These are phyloP conservation scores for Anthoptus insignis DNA, from an alignment of 2,888 invertebrate genomes.

Conservation along the genomic window DNA sequence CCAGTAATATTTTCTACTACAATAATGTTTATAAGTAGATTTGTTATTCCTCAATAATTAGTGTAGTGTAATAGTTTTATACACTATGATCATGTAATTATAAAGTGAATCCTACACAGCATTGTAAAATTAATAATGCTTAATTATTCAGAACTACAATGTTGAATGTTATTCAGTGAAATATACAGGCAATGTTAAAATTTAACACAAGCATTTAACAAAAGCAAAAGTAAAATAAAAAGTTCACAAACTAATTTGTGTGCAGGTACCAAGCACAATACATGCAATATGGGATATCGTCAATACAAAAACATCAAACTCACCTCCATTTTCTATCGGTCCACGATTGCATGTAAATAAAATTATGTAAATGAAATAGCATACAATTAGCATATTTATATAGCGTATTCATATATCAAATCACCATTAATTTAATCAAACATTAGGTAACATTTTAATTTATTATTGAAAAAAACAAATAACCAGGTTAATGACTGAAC, in stretches of 20 bases:
- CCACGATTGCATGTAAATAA: slow-evolving; percentile 80
- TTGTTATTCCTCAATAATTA: no score
- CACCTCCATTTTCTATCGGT: slow-evolving; percentile 82
- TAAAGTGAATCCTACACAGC: no score
- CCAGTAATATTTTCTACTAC: no score
- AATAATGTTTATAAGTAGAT: no score
- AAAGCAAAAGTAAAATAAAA: not conserved
- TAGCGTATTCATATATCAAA: not conserved
- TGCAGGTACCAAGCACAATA: slow-evolving; percentile 9
- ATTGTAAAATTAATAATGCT: not conserved
- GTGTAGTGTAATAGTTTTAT: no score
- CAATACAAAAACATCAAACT: slow-evolving; percentile 58
- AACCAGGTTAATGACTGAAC: slow-evolving; percentile 31
- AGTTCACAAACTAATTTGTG: not conserved
- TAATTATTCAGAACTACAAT: no score
- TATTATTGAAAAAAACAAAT: slow-evolving; percentile 3
- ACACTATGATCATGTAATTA: no score
- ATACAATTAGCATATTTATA: slow-evolving; percentile 44
- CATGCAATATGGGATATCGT: slow-evolving; percentile 49
- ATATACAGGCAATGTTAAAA: not conserved
- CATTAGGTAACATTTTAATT: not conserved
- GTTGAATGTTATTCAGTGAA: not conserved
- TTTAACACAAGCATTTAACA: not conserved
- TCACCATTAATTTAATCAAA: not conserved
- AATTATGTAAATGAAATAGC: slow-evolving; percentile 62